Evolutionary conservation across 92 coral and sea anemone species (phyloP), one percentile per base, ranked within the genome.

Genomic region (Meandrina meandrites): DNA sequence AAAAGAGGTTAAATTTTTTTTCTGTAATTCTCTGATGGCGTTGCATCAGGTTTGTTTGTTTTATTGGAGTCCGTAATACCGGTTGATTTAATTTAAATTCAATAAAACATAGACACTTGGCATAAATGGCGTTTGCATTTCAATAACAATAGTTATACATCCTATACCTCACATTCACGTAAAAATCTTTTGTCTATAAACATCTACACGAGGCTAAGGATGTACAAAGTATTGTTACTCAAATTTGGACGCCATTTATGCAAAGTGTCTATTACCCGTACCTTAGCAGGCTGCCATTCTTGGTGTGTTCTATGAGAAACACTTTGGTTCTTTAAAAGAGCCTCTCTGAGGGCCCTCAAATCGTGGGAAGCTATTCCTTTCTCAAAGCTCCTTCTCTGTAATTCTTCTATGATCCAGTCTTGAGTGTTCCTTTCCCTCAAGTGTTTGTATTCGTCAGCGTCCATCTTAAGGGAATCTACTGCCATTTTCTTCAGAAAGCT

Each of bases 221-320:
- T n/a, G n/a, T n/a, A n/a, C n/a, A n/a, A n/a, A n/a, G n/a, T n/a
- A n/a, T n/a, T n/a, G n/a, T n/a, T n/a, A n/a, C n/a, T n/a, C n/a
- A n/a, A n/a, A n/a, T n/a, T n/a, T n/a, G n/a, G n/a, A n/a, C n/a
- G n/a, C n/a, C n/a, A n/a, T n/a, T n/a, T n/a, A n/a, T n/a, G n/a
- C n/a, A n/a, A n/a, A n/a, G n/a, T n/a, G n/a, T n/a, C n/a, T n/a
- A n/a, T 40, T 21, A 8, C 27, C 81, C 90, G 36, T 75, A 84
- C 88, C 88, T 75, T 53, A 40, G 88, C 28, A n/a, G 88, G 88
- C 42, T 84, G 88, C 88, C 88, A 84, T 56, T 75, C 72, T 1
- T 8, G 10, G 36, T 75, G 81, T 4, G 88, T 84, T 34, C 81
- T 84, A n/a, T 27, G 10, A 27, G 88, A 80, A 6, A 84, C 56